These are phyloP conservation scores for Plutomurus gul DNA, from an alignment of 1,140 invertebrate species.

Conservation along the genomic window DNA sequence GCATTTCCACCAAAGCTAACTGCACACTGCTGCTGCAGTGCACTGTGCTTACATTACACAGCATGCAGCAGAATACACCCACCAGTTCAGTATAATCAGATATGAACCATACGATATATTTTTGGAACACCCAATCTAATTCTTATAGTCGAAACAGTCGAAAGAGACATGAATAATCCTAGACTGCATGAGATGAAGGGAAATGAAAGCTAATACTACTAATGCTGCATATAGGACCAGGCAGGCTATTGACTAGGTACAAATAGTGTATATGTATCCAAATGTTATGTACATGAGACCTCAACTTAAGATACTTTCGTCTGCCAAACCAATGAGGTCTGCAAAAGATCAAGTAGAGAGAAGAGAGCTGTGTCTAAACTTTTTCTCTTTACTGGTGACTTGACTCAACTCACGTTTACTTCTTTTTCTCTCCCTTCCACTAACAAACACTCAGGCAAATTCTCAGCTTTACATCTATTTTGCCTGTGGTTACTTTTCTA, in stretches of 20 bases:
- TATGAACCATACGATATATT: not conserved
- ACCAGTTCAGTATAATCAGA: not conserved
- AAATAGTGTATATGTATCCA: too few species aligned
- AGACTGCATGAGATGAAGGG: not conserved
- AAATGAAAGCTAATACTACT: conserved; percentile 22
- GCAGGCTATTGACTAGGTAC: too few species aligned
- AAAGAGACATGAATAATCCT: conserved; percentile 2
- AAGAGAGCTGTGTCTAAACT: not conserved
- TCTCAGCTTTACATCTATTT: not conserved
- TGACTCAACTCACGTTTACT: not conserved
- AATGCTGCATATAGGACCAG: too few species aligned
- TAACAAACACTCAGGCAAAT: not conserved
- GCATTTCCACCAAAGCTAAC: conserved; percentile 4
- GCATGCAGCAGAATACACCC: too few species aligned
- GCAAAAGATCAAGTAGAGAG: conserved; percentile 7
- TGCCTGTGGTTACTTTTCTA: not conserved
- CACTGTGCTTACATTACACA: too few species aligned
- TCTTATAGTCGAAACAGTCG: not conserved
- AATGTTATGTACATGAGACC: not conserved
- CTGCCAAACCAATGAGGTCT: not conserved
- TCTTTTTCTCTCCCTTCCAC: conserved; percentile 2
- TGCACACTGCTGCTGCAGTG: not conserved
- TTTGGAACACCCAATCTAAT: conserved; percentile 5
- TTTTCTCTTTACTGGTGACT: not conserved
- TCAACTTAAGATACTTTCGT: not conserved